Percentiles rank a stretch among this genome's conserved stretches.
Conservation (phyloP, 2,113 vertebrate genomes). For the Tragelaphus imberbis region DNA sequence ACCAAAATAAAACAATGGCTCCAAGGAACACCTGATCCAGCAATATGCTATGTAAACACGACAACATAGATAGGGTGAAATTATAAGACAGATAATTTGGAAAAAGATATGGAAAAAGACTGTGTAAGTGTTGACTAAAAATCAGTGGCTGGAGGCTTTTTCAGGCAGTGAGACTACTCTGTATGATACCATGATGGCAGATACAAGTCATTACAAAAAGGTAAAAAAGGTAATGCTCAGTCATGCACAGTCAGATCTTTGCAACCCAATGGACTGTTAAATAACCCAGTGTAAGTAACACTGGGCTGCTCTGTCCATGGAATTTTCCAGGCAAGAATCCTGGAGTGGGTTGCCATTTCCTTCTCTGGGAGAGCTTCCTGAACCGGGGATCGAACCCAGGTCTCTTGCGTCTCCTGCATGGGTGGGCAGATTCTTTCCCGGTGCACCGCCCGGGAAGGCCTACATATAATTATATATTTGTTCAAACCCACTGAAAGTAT, state of each 20-base stretch:
- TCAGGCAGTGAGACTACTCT: background rate
- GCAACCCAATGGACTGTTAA: background rate
- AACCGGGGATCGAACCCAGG: fast-evolving
- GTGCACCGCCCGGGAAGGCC: background rate
- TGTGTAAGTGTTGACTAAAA: background rate
- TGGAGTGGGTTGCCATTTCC: background rate
- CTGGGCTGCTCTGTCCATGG: background rate
- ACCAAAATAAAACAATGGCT: background rate
- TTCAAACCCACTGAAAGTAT: background rate
- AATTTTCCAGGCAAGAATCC: background rate
- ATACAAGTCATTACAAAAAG: background rate
- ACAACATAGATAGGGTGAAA: background rate
- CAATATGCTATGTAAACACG: background rate
- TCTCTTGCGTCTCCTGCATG: background rate
- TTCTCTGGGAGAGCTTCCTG: background rate
- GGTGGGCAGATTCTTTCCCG: background rate
- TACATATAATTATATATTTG: background rate
- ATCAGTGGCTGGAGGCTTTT: background rate
- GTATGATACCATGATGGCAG: background rate
- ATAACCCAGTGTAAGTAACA: background rate
- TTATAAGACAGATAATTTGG: background rate
- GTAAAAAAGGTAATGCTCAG: background rate
- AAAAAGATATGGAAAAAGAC: background rate
- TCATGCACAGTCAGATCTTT: background rate
- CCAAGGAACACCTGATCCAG: background rate